Evolutionary conservation across 2,797 vertebrate genomes (phyloP), one percentile per base, ranked within the genome.

Genomic region (Ciconia nigra): DNA sequence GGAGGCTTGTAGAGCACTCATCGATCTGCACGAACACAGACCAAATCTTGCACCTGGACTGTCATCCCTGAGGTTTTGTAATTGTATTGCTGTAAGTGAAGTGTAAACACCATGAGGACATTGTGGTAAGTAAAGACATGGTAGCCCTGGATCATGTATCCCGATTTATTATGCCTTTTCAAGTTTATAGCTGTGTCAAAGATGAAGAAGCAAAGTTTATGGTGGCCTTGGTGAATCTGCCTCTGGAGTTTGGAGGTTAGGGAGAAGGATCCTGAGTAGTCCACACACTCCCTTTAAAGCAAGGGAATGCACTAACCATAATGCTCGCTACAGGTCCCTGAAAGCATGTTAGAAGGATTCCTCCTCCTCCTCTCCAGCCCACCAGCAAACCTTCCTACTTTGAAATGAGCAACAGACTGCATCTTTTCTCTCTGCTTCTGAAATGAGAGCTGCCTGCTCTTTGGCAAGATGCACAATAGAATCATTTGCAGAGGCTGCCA

Each of bases 281-380:
- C 6, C 46, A 79, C 11, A 11, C 0, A 5, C 5, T 67, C 39
- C 25, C 47, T 61, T 65, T 33, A 90, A 70, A 80, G 42, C 35
- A 77, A 49, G 20, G 20, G 61, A 70, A 51, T 0, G 0, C 8
- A 15, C 24, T 67, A 51, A 24, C 10, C 62, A 54, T 17, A 66
- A 33, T 0, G 1, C 11, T 74, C 1, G 0, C 22, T 55, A 28
- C 29, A 35, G 35, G 21, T 51, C 35, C 22, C 31, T n/a, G 31
- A 72, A 70, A 89, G 51, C 73, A 31, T 15, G 14, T 9, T 37
- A 52, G 78, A 59, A 84, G 39, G 6, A 22, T 24, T 74, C 19
- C 21, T 62, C 47, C 2, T 57, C 16, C 14, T 44, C 33, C 35
- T 59, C 59, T 84, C 19, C 55, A 92, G 62, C 16, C 15, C 19